These are phyloP conservation scores for Hippocampus kuda DNA, from an alignment of 2,797 vertebrate species.

Conservation along the genomic window DNA sequence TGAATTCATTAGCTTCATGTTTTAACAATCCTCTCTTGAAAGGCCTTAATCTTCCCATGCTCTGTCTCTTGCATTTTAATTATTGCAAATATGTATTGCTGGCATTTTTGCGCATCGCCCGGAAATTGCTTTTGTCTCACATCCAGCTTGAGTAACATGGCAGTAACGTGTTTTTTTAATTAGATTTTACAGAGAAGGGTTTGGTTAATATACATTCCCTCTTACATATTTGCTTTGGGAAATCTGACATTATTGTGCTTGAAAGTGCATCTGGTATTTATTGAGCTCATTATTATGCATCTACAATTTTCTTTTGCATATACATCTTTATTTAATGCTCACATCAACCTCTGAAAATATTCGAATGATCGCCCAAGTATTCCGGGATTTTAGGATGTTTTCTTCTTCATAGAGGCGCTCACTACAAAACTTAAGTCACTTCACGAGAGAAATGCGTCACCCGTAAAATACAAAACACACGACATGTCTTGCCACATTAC, in stretches of 20 bases:
- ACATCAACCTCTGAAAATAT: too few species aligned
- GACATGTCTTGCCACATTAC: too few species aligned
- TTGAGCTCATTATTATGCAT: not conserved
- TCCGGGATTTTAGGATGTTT: too few species aligned
- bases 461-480: too few species aligned
- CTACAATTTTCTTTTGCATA: not conserved
- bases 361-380: too few species aligned
- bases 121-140: constrained; percentile 31
- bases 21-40: constrained; percentile 7
- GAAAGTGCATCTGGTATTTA: not conserved
- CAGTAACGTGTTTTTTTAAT: constrained; percentile 1
- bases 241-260: not conserved
- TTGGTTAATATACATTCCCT: not conserved
- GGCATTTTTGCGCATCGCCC: not conserved
- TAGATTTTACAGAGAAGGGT: constrained; percentile 3
- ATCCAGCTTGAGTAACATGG: not conserved
- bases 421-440: too few species aligned
- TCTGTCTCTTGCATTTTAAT: constrained; percentile 15
- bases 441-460: too few species aligned
- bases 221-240: not conserved
- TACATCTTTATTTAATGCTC: too few species aligned
- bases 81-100: not conserved
- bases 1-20: not conserved
- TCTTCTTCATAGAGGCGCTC: too few species aligned
- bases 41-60: constrained; percentile 19